A percentile compares a stretch with the other conserved stretches of the same genome.
Conservation (phyloP, 2,113 vertebrate genomes). For the Periophthalmodon schlosseri region DNA sequence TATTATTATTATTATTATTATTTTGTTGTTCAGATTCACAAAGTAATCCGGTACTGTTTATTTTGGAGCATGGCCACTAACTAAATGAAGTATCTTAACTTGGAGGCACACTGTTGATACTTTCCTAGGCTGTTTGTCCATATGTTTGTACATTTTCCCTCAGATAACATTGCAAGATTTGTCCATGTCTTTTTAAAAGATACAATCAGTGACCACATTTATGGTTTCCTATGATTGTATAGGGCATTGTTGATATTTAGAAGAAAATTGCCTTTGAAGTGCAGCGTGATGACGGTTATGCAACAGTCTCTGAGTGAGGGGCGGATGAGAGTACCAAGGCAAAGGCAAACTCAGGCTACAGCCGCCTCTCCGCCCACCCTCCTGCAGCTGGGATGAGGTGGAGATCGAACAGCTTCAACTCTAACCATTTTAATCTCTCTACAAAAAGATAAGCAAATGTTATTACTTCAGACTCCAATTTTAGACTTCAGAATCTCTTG, state of each 20-base stretch:
- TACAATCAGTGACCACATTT: background rate
- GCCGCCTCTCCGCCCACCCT: slow-evolving; percentile 34
- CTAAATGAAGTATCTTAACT: background rate
- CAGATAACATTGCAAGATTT: background rate
- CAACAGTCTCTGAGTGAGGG: slow-evolving; percentile 37
- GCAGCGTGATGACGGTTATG: slow-evolving; percentile 45
- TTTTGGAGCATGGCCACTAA: background rate
- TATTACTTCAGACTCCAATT: background rate
- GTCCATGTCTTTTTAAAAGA: background rate
- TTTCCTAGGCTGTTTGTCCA: background rate
- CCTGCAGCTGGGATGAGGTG: slow-evolving; percentile 32
- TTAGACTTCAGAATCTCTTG: slow-evolving; percentile 5
- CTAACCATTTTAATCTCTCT: slow-evolving; percentile 17
- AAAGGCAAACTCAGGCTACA: slow-evolving; percentile 43
- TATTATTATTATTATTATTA: too few relatives aligned
- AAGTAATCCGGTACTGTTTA: background rate
- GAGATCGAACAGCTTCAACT: slow-evolving; percentile 16
- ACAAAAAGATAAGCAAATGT: slow-evolving; percentile 11
- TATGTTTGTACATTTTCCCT: too few relatives aligned
- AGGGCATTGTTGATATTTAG: slow-evolving; percentile 24
- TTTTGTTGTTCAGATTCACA: background rate
- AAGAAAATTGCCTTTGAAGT: slow-evolving; percentile 27
- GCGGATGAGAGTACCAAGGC: slow-evolving; percentile 39
- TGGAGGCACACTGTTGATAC: background rate
- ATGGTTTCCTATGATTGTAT: slow-evolving; percentile 1